Evolutionary conservation across 1,140 invertebrate species (phyloP).

Genomic region (Zophobas atratus): DNA sequence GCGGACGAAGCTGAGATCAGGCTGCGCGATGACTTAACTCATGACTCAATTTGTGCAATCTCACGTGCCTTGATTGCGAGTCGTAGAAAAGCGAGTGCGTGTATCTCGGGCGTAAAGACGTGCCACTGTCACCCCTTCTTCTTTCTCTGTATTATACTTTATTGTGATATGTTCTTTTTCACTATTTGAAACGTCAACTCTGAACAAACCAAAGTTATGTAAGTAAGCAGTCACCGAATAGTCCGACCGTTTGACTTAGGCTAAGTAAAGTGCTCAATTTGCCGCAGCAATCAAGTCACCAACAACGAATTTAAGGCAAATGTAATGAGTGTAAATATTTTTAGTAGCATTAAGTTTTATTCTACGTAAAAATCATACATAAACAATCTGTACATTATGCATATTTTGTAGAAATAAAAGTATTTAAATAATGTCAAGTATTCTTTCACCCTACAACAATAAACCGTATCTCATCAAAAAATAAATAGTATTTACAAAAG

Average conservation of each 20-base stretch:
- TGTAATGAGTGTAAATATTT: slow-evolving; percentile 46
- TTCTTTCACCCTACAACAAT: slow-evolving; percentile 30
- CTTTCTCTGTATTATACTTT: slow-evolving; percentile 36
- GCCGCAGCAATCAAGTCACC: slow-evolving; percentile 15
- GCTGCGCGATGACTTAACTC: too few relatives aligned
- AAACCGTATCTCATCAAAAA: slow-evolving; percentile 21
- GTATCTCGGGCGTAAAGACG: too few relatives aligned
- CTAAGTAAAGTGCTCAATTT: slow-evolving; percentile 38
- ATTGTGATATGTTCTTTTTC: slow-evolving; percentile 46
- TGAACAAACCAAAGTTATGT: slow-evolving; percentile 49
- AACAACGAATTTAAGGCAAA: slow-evolving; percentile 45
- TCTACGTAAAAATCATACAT: slow-evolving; percentile 49
- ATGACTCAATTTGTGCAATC: too few relatives aligned
- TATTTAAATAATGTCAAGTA: slow-evolving; percentile 47
- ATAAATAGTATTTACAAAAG: slow-evolving; percentile 37
- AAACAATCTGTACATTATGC: slow-evolving; percentile 47
- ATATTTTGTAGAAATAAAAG: slow-evolving; percentile 51
- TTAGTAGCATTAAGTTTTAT: slow-evolving; percentile 46
- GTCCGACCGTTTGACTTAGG: slow-evolving; percentile 34
- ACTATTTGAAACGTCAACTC: slow-evolving; percentile 16
- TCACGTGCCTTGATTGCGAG: too few relatives aligned
- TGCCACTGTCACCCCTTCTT: neutral
- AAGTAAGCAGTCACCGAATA: slow-evolving; percentile 40
- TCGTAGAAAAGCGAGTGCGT: too few relatives aligned
- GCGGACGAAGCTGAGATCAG: too few relatives aligned